Base-by-base conservation (phyloP, 2,888 invertebrate genomes). In the Microctonus aethiopoides region DNA sequence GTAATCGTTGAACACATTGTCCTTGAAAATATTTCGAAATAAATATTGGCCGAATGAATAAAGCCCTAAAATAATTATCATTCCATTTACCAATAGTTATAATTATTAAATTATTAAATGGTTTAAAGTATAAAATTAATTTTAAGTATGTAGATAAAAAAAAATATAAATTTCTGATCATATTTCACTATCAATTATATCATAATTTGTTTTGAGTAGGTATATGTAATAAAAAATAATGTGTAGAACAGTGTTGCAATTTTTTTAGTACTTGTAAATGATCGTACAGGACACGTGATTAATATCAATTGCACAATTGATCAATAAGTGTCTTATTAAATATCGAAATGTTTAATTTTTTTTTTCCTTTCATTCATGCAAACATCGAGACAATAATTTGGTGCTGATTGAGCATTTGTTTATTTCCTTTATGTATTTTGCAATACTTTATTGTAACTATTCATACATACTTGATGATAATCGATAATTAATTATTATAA, bases 241-340 rank as follows among this genome's bases (percentile, higher is more conserved):
- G 16, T 46, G 39, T 24, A 26, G 62, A 62, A 61, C 59, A 46
- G 68, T 54, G 57, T 36, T 22, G 56, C 65, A 73, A 76, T 75
- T 76, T 75, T 76, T 74, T 72, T 75, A 72, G 0, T 6, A 20
- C 46, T 16, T 16, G 9, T 46, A 4, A 46, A 46, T 16, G 16
- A 46, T 16, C 9, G 16, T 16, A 16, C 16, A 16, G 46, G 6
- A 20, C 46, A 46, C 46, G 16, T 29, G 62, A 70, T 70, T 71
- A 70, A 68, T 5, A n/a, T 67, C 70, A 69, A 72, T 76, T 76
- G 71, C 70, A 63, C 72, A 75, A 75, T 75, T 61, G 26, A 68
- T 67, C 67, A 39, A 62, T n/a, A 16, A 29, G 7, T 3, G 46
- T 36, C 34, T 51, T 11, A 36, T 54, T 24, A 61, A 11, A 52